Evolutionary conservation across 2,113 vertebrate species (phyloP), one percentile per base, ranked within the genome.

Genomic region (Corydoras maculifer): DNA sequence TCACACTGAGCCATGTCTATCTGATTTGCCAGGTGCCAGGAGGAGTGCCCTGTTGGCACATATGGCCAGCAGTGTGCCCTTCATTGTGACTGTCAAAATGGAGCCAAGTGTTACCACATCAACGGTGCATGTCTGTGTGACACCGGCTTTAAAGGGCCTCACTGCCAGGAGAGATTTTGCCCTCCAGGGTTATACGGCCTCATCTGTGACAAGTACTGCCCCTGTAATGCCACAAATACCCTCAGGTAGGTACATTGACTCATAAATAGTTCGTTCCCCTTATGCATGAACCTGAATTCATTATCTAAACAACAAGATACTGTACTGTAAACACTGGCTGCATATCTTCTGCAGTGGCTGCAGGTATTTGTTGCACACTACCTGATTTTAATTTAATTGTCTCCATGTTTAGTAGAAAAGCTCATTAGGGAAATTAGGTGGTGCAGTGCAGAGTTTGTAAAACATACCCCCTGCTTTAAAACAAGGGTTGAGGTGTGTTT

Each of bases 161-260:
- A 91, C 79, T 99, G 96, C 85, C 94, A 94, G 75, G 93, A 99
- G 49, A 91, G 97, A 6, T 93, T 98, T 80, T 99, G 97, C 68
- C 94, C 96, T 0, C 87, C 91, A 18, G 94, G 95, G 2, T 78
- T 96, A 18, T 94, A 99, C 0, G 94, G 97, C 68, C 89, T 93
- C 49, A 94, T 93, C 77, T 99, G 97, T 85, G 88, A 94, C 89
- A 92, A 88, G 84, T 91, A 89, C 69, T 99, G 97, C 81, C 94
- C 94, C 48, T 99, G 97, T 79, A 90, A 92, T 8, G n/a, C 82
- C 3, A 86, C 88, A 82, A 97, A 94, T 85, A 96, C 94, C 0
- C 81, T 92, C 76, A 98, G 97, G 97, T 99, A 89, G 84, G 81
- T 13, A 71, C 25, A 43, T 2, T 43, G 35, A 43, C 35, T 10